Percentiles rank a stretch among this genome's conserved stretches.
These are phyloP conservation scores for Piscicola geometra DNA, from an alignment of 2,888 invertebrate species.

Conservation along the genomic window DNA sequence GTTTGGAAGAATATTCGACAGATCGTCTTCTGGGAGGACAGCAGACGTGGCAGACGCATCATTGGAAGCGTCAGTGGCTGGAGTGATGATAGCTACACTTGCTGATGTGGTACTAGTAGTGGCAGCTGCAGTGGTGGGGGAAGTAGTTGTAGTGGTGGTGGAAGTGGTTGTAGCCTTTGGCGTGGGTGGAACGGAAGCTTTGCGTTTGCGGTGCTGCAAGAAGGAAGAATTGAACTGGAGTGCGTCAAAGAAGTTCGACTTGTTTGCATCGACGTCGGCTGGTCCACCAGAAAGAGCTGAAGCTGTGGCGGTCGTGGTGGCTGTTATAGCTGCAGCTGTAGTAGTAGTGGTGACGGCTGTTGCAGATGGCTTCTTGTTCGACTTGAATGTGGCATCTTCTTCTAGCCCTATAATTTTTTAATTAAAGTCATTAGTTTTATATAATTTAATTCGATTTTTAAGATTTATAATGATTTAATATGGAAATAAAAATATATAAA, in stretches of 20 bases:
- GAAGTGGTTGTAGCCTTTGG: background rate
- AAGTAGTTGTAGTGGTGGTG: background rate
- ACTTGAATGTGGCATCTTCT: constrained; percentile 10
- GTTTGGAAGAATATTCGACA: background rate
- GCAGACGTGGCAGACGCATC: no score
- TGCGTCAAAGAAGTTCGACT: constrained; percentile 1
- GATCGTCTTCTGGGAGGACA: background rate
- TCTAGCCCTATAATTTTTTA: background rate
- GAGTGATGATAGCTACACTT: no score
- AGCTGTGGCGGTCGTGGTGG: background rate
- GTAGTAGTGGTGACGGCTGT: background rate
- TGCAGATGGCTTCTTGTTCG: background rate
- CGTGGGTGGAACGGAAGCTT: background rate
- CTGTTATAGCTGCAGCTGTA: background rate
- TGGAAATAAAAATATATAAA: no score
- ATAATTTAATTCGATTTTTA: no score
- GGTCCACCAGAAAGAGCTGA: background rate
- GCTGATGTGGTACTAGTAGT: no score
- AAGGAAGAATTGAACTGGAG: constrained; percentile 12
- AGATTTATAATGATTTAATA: no score
- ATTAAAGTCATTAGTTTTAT: no score
- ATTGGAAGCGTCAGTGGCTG: no score
- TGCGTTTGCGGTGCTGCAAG: background rate
- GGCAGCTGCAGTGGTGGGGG: background rate
- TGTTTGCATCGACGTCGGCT: background rate